Conservation (phyloP, 2,113 vertebrate species). For the Malurus elegans region DNA sequence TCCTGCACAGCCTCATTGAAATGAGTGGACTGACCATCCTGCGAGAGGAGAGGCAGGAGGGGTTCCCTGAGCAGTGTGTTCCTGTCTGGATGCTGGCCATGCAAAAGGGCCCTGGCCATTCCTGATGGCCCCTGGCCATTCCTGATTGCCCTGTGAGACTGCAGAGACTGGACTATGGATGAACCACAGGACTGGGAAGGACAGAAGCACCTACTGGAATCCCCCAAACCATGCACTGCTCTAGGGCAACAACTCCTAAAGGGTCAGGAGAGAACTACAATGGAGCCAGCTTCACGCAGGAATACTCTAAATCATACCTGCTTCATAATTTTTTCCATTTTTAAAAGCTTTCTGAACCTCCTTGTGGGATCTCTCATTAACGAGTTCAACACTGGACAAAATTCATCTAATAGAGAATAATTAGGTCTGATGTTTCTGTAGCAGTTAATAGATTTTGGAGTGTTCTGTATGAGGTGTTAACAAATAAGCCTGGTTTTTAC, state of each 20-base stretch:
- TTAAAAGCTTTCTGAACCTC: background rate
- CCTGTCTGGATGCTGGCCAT: slow-evolving; percentile 94
- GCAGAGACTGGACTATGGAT: background rate
- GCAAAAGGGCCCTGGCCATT: slow-evolving; percentile 38
- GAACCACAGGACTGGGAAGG: background rate
- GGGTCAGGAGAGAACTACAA: background rate
- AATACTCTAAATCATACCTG: background rate
- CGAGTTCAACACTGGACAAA: background rate
- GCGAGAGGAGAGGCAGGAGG: slow-evolving; percentile 81
- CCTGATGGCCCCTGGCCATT: background rate
- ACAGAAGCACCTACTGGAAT: background rate
- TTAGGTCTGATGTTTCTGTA: background rate
- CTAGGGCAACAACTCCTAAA: background rate
- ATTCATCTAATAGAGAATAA: background rate
- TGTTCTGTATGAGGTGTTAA: background rate
- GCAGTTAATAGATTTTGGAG: background rate
- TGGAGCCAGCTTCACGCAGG: background rate
- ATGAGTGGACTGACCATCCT: slow-evolving; percentile 87
- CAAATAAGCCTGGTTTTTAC: background rate
- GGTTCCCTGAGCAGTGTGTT: slow-evolving; percentile 88
- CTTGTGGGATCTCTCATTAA: background rate
- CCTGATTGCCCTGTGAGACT: background rate
- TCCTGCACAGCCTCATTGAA: slow-evolving; percentile 82
- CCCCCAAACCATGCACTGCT: background rate
- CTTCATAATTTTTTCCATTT: background rate